Conservation (phyloP, 1,140 invertebrate genomes). For the Bombus fervidus region DNA sequence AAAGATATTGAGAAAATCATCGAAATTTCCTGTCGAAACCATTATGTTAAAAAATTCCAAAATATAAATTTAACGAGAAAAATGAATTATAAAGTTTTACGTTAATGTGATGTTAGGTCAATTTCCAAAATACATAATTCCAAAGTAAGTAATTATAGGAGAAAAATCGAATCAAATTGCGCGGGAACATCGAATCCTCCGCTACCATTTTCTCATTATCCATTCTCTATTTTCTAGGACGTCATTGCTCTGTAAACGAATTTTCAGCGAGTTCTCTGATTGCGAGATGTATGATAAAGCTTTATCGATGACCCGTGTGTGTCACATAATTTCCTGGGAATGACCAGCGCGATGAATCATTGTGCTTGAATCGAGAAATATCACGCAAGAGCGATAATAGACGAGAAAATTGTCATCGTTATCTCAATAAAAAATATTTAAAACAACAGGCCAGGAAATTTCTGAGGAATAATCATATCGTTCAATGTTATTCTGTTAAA, state of each 20-base stretch:
- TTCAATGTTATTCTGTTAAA: neutral
- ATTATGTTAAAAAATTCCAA: too few relatives aligned
- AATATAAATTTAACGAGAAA: too few relatives aligned
- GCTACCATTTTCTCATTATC: too few relatives aligned
- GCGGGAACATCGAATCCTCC: too few relatives aligned
- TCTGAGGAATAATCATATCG: neutral
- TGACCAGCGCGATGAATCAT: conserved; percentile 45
- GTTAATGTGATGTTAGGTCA: too few relatives aligned
- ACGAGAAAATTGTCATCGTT: neutral
- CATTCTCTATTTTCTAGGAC: too few relatives aligned
- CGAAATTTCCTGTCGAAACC: neutral
- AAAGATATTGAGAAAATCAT: neutral
- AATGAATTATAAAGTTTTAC: too few relatives aligned
- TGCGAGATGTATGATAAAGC: conserved; percentile 4
- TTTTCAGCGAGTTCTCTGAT: neutral
- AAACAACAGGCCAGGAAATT: neutral
- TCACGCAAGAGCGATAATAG: conserved; percentile 20
- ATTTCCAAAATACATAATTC: too few relatives aligned
- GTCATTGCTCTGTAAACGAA: neutral
- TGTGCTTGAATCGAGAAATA: conserved; percentile 14
- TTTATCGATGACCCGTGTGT: conserved; percentile 50
- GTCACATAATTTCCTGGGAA: conserved; percentile 54
- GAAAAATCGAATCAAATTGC: too few relatives aligned
- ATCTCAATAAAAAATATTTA: neutral
- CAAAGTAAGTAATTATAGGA: too few relatives aligned